These are phyloP conservation scores for Belgica antarctica DNA, from an alignment of 2,888 invertebrate genomes.

Conservation along the genomic window DNA sequence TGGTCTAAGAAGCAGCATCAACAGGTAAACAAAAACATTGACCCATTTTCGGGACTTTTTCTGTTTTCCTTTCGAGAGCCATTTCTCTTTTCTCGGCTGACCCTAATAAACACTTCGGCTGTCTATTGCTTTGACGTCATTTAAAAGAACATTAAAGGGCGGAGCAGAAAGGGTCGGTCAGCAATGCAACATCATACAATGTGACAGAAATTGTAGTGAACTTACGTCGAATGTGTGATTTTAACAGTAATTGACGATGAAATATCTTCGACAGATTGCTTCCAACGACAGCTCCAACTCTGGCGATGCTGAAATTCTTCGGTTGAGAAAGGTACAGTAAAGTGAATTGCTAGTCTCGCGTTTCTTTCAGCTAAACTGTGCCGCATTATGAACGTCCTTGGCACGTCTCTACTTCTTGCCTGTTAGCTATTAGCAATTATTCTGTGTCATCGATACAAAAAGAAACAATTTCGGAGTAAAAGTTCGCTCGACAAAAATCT, in stretches of 20 bases:
- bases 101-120: constrained; percentile 15
- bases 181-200: too few relatives aligned
- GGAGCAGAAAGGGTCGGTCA: too few relatives aligned
- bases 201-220: neutral
- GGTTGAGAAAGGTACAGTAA: constrained; percentile 38
- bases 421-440: neutral
- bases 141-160: too few relatives aligned
- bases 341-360: neutral
- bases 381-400: constrained; percentile 25
- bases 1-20: constrained; percentile 28
- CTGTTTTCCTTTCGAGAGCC: neutral
- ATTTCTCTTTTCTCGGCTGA: constrained; percentile 2
- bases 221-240: too few relatives aligned
- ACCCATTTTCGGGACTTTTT: constrained; percentile 30
- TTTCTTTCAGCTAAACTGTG: neutral
- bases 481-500: neutral
- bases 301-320: constrained; percentile 38
- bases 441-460: constrained; percentile 12
- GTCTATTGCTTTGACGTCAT: neutral
- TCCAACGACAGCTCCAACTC: constrained; percentile 13
- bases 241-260: constrained; percentile 1
- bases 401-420: neutral
- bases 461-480: neutral
- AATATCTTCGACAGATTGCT: constrained; percentile 9
- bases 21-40: constrained; percentile 33